Conservation (phyloP, 2,113 vertebrate genomes). For the Poicephalus meyeri region DNA sequence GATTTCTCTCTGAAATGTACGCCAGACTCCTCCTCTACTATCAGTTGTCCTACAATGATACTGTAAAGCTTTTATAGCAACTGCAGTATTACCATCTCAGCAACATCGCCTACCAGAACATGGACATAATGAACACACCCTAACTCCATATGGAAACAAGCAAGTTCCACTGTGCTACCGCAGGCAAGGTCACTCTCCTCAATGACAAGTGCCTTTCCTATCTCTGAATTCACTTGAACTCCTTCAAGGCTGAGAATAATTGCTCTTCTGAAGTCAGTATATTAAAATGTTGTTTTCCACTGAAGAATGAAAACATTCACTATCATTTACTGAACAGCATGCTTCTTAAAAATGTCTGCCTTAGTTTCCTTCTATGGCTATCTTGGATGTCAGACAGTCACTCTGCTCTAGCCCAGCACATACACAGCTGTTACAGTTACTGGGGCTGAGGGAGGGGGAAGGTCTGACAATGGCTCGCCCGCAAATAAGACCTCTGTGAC, state of each 20-base stretch:
- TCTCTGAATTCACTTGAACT: not conserved
- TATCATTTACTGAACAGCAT: not conserved
- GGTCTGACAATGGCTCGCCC: not conserved
- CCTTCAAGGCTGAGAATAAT: not conserved
- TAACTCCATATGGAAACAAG: not conserved
- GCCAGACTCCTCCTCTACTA: not conserved
- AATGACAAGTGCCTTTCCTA: not conserved
- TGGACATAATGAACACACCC: accelerated
- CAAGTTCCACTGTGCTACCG: not conserved
- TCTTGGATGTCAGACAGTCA: not conserved
- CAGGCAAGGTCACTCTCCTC: not conserved
- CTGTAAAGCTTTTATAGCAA: not conserved
- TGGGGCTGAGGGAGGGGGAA: not conserved
- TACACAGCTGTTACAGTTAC: accelerated
- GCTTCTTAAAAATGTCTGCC: not conserved
- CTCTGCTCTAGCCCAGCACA: not conserved
- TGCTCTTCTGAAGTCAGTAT: not conserved
- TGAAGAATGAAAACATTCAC: not conserved
- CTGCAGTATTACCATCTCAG: not conserved
- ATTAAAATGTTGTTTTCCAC: not conserved
- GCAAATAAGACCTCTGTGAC: not conserved
- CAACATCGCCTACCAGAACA: not conserved
- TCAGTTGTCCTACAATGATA: not conserved
- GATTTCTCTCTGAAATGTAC: not conserved
- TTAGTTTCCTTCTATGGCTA: not conserved